phyloP scores from a whole-genome alignment of 2,888 invertebrate genomes.

The Catotricha subobsoleta region DNA sequence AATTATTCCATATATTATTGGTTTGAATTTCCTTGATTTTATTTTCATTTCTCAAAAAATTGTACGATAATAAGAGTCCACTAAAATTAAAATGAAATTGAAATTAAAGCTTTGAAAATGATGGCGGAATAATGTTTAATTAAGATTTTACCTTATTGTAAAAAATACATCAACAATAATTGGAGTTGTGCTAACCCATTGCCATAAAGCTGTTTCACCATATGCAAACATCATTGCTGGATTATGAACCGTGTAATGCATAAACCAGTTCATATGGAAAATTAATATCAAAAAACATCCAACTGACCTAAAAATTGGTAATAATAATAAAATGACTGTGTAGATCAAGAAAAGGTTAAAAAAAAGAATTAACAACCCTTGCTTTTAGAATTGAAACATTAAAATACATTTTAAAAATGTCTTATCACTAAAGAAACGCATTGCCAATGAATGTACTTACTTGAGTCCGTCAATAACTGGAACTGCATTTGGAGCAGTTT shows the following conservation, averaged over 20 bases:
- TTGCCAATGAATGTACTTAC: conserved; percentile 4
- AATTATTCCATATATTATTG: conserved; percentile 5
- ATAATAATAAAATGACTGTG: not conserved
- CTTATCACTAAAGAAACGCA: no score
- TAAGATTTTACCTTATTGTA: conserved; percentile 2
- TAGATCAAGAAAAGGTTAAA: not conserved
- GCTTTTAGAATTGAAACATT: not conserved
- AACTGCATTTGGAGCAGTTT: conserved; percentile 16
- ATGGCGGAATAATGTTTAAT: not conserved
- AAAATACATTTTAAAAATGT: no score
- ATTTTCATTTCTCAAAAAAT: conserved; percentile 6
- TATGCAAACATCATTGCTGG: conserved; percentile 24
- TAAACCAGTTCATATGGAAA: conserved; percentile 29
- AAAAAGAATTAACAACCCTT: not conserved
- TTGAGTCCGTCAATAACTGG: conserved; percentile 26
- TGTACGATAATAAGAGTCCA: conserved; percentile 6
- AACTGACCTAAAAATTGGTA: conserved; percentile 17
- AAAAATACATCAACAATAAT: conserved; percentile 26
- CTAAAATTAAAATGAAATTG: not conserved
- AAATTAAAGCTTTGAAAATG: not conserved
- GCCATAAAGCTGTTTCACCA: conserved; percentile 24
- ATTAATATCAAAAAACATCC: conserved; percentile 28
- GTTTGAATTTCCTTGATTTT: conserved; percentile 1
- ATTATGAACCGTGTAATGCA: conserved; percentile 28
- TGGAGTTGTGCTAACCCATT: conserved; percentile 27